Base-by-base conservation (phyloP, 2,888 invertebrate genomes). In the Megalurothrips usitatus region DNA sequence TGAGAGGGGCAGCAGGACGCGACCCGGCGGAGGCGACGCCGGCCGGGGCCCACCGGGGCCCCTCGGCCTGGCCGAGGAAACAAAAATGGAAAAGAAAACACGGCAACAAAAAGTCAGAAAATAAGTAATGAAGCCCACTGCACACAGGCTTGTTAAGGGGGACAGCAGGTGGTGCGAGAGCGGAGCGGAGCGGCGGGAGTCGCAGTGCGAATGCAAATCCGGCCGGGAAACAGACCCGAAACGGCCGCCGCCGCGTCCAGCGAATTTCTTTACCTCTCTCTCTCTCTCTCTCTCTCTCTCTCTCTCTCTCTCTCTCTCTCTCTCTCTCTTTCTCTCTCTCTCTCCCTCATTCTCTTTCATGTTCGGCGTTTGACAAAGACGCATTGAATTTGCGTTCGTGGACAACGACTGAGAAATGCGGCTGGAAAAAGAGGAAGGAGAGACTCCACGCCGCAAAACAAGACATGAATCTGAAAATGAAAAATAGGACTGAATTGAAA, bases 301-400 rank as follows among this genome's bases (percentile, higher is more conserved):
- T 63, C n/a, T 63, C 63, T 63, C 63, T 63, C 68, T 68, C 68
- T 68, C 68, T n/a, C 68, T 68, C 68, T 68, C 23, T 68, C n/a
- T n/a, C 68, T n/a, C 23, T 68, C n/a, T 68, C 68, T 68, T 23
- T 68, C 68, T 63, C n/a, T 63, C 63, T 63, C 63, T 63, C 63
- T 63, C 63, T 63, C 63, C 10, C 49, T 49, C 49, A 49, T 14
- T 49, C 49, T 49, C 49, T 11, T 49, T 49, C 10, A 49, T 43
- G 34, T 43, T 43, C 34, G 34, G 34, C 34, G 34, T 43, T 43
- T 43, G 34, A 43, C 34, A 43, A 43, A 43, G 34, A 43, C 34
- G 34, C 34, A 43, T 43, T 43, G 34, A 43, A 43, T 43, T 43
- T 43, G 34, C 34, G 34, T 43, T 43, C 34, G 3, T 43, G 34